A percentile compares a stretch with the other conserved stretches of the same genome.
Conservation (phyloP, 1,140 invertebrate species). For the Conus ventricosus region DNA sequence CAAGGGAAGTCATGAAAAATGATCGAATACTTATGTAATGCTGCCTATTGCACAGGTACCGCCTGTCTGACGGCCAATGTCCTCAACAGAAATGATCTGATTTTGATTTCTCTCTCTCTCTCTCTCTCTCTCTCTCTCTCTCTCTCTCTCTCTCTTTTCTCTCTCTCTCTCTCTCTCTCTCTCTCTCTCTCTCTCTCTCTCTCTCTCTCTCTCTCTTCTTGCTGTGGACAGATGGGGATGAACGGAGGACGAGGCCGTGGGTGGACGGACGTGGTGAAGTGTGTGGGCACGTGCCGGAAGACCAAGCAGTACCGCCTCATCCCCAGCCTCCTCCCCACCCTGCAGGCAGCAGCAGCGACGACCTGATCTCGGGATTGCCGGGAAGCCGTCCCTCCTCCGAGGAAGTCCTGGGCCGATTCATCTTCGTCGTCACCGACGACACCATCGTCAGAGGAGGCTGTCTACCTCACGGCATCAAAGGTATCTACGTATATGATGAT, state of each 20-base stretch:
- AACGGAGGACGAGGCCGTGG: slow-evolving; percentile 55
- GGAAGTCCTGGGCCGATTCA: slow-evolving; percentile 51
- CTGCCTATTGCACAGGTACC: too few species aligned
- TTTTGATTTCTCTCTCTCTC: not conserved
- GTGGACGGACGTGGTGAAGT: slow-evolving; percentile 51
- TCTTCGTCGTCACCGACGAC: slow-evolving; percentile 50
- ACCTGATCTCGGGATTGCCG: not conserved
- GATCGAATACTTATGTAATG: too few species aligned
- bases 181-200: not conserved
- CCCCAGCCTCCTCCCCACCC: not conserved
- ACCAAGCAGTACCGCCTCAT: not conserved
- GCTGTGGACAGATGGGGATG: slow-evolving; percentile 55
- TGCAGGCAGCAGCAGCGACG: not conserved
- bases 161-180: not conserved
- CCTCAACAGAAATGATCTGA: not conserved
- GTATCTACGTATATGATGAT: not conserved
- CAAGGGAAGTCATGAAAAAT: too few species aligned
- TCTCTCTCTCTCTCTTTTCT: not conserved
- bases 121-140: slow-evolving; percentile 21
- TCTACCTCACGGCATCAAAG: slow-evolving; percentile 16
- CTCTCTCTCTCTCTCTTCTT: too few species aligned
- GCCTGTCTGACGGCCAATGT: too few species aligned
- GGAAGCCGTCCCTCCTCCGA: slow-evolving; percentile 50
- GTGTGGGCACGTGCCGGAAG: not conserved
- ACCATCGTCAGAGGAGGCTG: slow-evolving; percentile 53